Percentiles rank a stretch among this genome's conserved stretches.
Evolutionary conservation across 2,113 vertebrate species (phyloP).

Genomic region (Monopterus albus): DNA sequence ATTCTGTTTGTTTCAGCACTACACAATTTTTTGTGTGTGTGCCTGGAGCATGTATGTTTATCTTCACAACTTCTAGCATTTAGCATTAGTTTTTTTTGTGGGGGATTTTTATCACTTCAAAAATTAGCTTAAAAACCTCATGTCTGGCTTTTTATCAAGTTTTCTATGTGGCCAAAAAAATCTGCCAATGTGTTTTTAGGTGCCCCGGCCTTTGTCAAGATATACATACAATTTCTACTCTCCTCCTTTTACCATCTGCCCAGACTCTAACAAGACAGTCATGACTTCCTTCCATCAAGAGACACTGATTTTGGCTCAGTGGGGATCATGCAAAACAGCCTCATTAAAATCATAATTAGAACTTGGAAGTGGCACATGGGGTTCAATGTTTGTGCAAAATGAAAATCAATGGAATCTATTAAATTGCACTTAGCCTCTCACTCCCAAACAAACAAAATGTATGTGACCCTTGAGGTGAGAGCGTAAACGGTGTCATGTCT

Average conservation of each 20-base stretch:
- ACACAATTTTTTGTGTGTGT: too few species aligned
- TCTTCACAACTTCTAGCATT: not conserved
- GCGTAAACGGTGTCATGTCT: not conserved
- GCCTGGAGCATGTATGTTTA: not conserved
- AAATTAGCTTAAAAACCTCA: not conserved
- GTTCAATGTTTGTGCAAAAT: constrained; percentile 33
- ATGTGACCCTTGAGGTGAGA: constrained; percentile 10
- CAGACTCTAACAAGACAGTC: constrained; percentile 15
- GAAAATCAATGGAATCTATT: constrained; percentile 37
- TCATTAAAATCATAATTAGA: constrained; percentile 64
- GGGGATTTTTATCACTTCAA: not conserved
- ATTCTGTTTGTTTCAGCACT: not conserved
- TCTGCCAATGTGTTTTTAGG: too few species aligned
- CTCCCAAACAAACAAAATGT: too few species aligned
- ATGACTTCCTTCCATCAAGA: constrained; percentile 36
- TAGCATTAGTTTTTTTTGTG: too few species aligned
- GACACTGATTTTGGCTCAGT: constrained; percentile 55
- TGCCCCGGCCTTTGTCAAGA: too few species aligned
- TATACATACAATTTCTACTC: too few species aligned
- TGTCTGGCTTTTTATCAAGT: not conserved
- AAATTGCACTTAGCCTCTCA: constrained; percentile 38
- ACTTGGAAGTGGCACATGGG: constrained; percentile 42
- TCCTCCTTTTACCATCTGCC: too few species aligned
- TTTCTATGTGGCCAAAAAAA: not conserved
- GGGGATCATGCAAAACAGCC: constrained; percentile 59